Evolutionary conservation across 2,888 invertebrate species (phyloP).

Genomic region (Nomada fucata): DNA sequence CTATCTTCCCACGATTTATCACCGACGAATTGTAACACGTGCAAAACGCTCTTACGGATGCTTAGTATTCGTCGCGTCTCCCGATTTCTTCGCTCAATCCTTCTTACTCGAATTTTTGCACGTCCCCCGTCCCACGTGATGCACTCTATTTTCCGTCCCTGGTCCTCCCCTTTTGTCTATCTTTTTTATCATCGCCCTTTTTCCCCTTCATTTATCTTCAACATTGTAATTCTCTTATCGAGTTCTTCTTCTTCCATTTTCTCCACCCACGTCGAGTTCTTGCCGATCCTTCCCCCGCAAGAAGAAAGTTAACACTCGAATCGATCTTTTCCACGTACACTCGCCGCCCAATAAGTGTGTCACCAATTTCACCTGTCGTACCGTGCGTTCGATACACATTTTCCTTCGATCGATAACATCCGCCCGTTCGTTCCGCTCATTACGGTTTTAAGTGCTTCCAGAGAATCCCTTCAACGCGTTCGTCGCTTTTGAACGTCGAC

Average conservation of each 20-base stretch:
- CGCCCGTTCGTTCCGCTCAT: conserved; percentile 27
- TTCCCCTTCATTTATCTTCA: not conserved
- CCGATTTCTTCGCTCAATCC: conserved; percentile 17
- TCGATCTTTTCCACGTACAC: not conserved
- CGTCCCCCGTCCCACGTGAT: not conserved
- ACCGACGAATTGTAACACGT: conserved; percentile 24
- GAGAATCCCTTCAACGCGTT: conserved; percentile 8
- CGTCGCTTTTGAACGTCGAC: not conserved
- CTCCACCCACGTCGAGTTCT: not conserved
- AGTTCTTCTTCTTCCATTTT: not conserved
- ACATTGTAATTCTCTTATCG: not conserved
- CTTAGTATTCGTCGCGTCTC: conserved; percentile 28
- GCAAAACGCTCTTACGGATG: conserved; percentile 3
- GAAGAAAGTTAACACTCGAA: not conserved
- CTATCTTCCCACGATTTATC: conserved; percentile 21
- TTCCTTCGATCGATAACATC: conserved; percentile 23
- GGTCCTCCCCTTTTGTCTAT: not conserved
- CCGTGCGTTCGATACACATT: not conserved
- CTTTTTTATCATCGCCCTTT: not conserved
- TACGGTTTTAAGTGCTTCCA: conserved; percentile 20
- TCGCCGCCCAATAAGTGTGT: conserved; percentile 13
- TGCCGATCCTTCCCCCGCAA: too few species aligned
- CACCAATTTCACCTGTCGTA: not conserved
- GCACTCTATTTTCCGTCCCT: not conserved
- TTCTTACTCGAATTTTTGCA: conserved; percentile 18